A percentile compares a stretch with the other conserved stretches of the same genome.
Evolutionary conservation across 2,113 vertebrate species (phyloP).

Genomic region (Rhineura floridana): DNA sequence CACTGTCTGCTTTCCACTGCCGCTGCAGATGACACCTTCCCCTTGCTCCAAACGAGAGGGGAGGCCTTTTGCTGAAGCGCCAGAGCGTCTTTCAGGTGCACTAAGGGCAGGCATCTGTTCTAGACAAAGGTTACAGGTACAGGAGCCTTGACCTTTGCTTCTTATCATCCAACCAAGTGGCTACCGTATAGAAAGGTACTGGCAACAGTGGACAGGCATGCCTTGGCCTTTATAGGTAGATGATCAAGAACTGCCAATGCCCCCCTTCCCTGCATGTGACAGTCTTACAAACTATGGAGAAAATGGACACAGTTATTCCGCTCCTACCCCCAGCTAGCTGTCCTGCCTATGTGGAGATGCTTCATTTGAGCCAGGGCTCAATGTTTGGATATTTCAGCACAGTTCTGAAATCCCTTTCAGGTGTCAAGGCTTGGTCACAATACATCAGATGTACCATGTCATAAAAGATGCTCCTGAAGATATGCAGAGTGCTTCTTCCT

Average conservation of each 20-base stretch:
- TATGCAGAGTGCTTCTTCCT: not conserved
- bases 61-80: too few relatives aligned
- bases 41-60: too few relatives aligned
- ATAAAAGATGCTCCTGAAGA: not conserved
- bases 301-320: not conserved
- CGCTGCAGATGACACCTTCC: too few relatives aligned
- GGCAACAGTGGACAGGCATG: not conserved
- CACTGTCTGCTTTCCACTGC: too few relatives aligned
- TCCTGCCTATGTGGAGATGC: not conserved
- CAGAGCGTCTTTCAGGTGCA: too few relatives aligned
- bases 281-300: not conserved
- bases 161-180: not conserved
- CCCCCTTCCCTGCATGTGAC: not conserved
- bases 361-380: not conserved
- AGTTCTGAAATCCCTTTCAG: not conserved
- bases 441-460: not conserved
- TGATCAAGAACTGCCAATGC: not conserved
- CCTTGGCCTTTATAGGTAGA: not conserved
- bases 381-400: not conserved
- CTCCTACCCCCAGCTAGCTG: not conserved
- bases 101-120: too few relatives aligned
- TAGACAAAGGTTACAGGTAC: not conserved
- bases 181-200: not conserved
- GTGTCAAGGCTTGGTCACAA: not conserved
- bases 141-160: not conserved